phyloP scores from a whole-genome alignment of 2,113 vertebrate species.

The Brachyistius frenatus region DNA sequence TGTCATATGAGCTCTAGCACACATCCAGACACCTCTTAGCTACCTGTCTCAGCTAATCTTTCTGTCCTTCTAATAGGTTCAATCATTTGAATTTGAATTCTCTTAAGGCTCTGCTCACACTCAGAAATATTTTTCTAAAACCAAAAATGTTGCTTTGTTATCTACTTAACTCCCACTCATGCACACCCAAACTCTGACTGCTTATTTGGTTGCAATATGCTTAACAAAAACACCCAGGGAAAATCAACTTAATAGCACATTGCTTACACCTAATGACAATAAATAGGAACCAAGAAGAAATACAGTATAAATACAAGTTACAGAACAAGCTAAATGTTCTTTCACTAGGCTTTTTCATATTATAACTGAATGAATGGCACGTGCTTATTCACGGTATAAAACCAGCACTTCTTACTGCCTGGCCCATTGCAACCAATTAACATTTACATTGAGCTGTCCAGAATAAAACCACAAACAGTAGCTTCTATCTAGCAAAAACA shows the following conservation, averaged over 20 bases:
- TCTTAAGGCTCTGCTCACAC: not conserved
- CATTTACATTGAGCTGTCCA: conserved; percentile 40
- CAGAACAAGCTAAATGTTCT: conserved; percentile 11
- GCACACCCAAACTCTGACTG: conserved; percentile 4
- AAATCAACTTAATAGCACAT: conserved; percentile 4
- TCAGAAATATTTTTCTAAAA: not conserved
- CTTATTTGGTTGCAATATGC: conserved; percentile 25
- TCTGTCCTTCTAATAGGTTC: not conserved
- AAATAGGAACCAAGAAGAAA: not conserved
- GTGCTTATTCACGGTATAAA: conserved; percentile 18
- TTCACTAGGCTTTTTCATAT: conserved; percentile 1
- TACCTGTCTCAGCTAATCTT: conserved; percentile 20
- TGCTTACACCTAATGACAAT: conserved; percentile 1
- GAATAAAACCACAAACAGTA: conserved; percentile 13
- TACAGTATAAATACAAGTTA: not conserved
- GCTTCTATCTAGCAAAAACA: conserved; percentile 15
- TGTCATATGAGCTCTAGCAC: not conserved
- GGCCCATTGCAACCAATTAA: conserved; percentile 32
- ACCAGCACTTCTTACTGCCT: conserved; percentile 25
- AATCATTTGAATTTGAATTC: conserved; percentile 8
- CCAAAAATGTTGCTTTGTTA: not conserved
- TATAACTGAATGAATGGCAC: conserved; percentile 36
- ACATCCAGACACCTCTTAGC: conserved; percentile 2
- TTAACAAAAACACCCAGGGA: not conserved
- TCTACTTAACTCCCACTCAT: conserved; percentile 28